Base-by-base conservation (phyloP, 2,113 vertebrate genomes). In the Alexandromys fortis region DNA sequence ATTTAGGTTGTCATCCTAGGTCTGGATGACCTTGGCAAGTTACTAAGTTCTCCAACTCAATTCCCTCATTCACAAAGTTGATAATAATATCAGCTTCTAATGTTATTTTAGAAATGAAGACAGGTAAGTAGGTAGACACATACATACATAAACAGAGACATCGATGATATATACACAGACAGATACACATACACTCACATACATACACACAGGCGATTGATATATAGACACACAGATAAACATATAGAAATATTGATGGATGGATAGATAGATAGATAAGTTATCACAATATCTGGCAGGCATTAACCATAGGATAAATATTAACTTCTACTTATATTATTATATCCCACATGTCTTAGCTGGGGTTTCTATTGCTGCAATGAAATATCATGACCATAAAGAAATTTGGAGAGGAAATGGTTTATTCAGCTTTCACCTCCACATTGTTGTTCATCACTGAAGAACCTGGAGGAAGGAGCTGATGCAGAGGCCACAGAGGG, bases 241-340 rank as follows among this genome's bases (percentile, higher is more conserved):
- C 4, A 49, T 49, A 89, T 26, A 49, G 10, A 49, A 10, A 49
- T 49, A 49, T 10, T 49, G 49, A 49, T 49, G 7, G 47, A 52
- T 12, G 61, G 22, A 75, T 2, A 77, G 47, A 77, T 47, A 47
- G 16, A 30, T 38, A 89, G 45, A 81, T 10, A 58, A 85, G n/a
- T 26, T 86, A 70, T 85, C 45, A 85, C 35, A 87, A 89, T 73
- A 55, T 89, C 76, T 95, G 47, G 21, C 63, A 86, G 11, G 33
- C 33, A 91, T 82, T 91, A 83, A 68, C 45, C 16, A 61, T 26
- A 55, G 49, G 63, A 26, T 55, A 87, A 86, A 90, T 77, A 67
- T 70, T 86, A 94, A 75, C 86, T 55, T 38, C 49, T 35, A n/a
- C 55, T 93, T 94, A n/a, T 89, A 81, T 85, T 81, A 77, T 30